Conservation (phyloP, 1,140 invertebrate species). For the Cardiocondyla obscurior region DNA sequence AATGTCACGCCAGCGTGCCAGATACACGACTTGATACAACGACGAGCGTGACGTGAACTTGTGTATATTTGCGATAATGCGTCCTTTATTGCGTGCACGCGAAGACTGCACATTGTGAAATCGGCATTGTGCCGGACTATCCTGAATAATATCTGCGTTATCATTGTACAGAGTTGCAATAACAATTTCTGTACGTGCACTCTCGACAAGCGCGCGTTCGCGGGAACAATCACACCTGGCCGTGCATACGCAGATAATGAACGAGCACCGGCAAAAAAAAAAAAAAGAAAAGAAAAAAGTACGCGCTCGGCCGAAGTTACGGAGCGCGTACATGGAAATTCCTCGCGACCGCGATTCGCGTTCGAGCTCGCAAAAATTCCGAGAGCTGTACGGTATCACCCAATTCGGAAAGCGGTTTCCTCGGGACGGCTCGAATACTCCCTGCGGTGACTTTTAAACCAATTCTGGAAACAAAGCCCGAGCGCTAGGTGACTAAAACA, state of each 20-base stretch:
- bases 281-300: too few relatives aligned
- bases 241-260: neutral
- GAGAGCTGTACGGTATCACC: too few relatives aligned
- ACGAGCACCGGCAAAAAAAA: too few relatives aligned
- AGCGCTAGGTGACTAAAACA: slow-evolving; percentile 66
- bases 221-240: neutral
- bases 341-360: neutral
- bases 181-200: slow-evolving; percentile 30
- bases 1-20: neutral
- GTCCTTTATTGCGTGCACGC: slow-evolving; percentile 4
- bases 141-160: slow-evolving; percentile 38
- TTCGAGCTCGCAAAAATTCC: neutral
- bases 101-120: slow-evolving; percentile 30
- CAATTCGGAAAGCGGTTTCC: neutral
- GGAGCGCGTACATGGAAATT: neutral
- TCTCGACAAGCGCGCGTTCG: neutral
- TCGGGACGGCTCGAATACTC: neutral
- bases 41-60: neutral
- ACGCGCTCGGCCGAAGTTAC: neutral
- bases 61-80: slow-evolving; percentile 19
- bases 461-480: slow-evolving; percentile 32
- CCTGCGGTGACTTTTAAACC: slow-evolving; percentile 21
- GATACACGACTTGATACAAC: neutral
- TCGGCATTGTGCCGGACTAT: slow-evolving; percentile 16
- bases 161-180: slow-evolving; percentile 41